Evolutionary conservation across 2,113 vertebrate genomes (phyloP).

Genomic region (Pica pica): DNA sequence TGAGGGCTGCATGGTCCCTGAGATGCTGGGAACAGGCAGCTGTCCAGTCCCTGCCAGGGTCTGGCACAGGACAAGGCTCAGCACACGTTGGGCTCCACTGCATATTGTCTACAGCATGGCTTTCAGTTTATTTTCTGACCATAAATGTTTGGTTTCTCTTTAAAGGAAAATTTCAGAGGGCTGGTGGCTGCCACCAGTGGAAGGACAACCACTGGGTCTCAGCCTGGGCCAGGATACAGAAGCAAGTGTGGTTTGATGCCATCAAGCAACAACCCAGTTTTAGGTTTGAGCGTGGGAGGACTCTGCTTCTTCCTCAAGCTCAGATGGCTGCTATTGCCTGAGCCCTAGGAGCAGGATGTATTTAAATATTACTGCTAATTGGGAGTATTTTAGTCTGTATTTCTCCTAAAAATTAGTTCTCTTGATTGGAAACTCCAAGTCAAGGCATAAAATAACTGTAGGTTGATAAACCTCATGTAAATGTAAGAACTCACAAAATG

Average conservation of each 20-base stretch:
- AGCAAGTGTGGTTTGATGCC: not conserved
- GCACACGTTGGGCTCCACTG: rapidly evolving
- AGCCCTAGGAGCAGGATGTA: constrained; percentile 42
- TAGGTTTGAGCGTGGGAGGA: constrained; percentile 6
- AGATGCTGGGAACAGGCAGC: not conserved
- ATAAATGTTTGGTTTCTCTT: not conserved
- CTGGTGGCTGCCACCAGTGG: not conserved
- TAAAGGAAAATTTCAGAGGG: not conserved
- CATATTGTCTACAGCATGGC: rapidly evolving
- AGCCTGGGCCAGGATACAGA: not conserved
- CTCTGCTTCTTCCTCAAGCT: not conserved
- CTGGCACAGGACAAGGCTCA: rapidly evolving
- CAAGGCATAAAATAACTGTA: not conserved
- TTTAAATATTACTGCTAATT: constrained; percentile 54
- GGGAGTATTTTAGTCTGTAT: constrained; percentile 21
- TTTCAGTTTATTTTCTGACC: not conserved
- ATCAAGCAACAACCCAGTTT: not conserved
- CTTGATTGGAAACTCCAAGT: constrained; percentile 17
- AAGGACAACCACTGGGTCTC: not conserved
- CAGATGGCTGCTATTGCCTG: constrained; percentile 15
- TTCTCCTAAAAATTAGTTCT: constrained; percentile 33
- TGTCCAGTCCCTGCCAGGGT: rapidly evolving
- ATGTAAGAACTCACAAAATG: not conserved
- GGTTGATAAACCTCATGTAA: not conserved
- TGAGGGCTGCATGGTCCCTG: not conserved